A percentile compares a stretch with the other conserved stretches of the same genome.
phyloP scores from a whole-genome alignment of 2,797 vertebrate species.

The Tamandua tetradactyla region DNA sequence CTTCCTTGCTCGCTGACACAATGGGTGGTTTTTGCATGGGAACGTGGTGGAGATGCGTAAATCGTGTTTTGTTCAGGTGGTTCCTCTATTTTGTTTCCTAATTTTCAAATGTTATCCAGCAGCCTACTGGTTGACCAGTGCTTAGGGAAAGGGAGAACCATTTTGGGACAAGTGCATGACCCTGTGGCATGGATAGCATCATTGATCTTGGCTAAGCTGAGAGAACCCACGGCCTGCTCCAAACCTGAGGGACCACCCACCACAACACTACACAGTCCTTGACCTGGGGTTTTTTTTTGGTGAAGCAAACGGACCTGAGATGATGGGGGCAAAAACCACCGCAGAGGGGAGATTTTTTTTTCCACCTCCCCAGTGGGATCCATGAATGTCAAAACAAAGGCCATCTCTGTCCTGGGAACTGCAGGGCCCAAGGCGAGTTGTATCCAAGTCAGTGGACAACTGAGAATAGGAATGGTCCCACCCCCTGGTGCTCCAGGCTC shows the following conservation, averaged over 20 bases:
- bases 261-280: not conserved
- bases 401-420: not conserved
- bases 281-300: constrained; percentile 15
- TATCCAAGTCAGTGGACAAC: not conserved
- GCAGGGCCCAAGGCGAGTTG: not conserved
- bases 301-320: not conserved
- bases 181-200: accelerated
- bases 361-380: not conserved
- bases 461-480: not conserved
- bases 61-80: not conserved
- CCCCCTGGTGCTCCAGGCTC: too few relatives aligned
- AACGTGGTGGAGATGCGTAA: too few relatives aligned
- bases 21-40: not conserved
- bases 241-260: not conserved
- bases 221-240: not conserved
- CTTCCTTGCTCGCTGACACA: accelerated
- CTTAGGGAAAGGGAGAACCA: accelerated
- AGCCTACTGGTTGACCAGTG: not conserved
- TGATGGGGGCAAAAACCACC: not conserved
- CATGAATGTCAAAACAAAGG: not conserved
- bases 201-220: not conserved
- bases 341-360: not conserved
- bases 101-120: not conserved
- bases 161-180: not conserved
- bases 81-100: not conserved